A percentile compares a stretch with the other conserved stretches of the same genome.
Conservation (phyloP, 2,888 invertebrate genomes). For the Cephus pulcher region DNA sequence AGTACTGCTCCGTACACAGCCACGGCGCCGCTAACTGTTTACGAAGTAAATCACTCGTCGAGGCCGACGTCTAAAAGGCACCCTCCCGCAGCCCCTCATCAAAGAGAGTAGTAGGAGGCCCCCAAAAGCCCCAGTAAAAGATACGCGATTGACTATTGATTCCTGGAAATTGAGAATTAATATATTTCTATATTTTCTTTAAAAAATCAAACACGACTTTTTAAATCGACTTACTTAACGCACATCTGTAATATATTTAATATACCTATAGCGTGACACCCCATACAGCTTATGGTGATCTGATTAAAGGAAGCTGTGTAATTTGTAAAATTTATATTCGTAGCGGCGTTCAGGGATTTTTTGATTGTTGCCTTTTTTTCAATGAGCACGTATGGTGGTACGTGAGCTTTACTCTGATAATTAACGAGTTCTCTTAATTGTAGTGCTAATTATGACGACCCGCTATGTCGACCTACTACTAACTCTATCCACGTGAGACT, state of each 20-base stretch:
- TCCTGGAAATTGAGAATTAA: background rate
- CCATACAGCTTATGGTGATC: background rate
- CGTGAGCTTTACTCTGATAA: background rate
- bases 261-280: background rate
- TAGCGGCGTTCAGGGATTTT: background rate
- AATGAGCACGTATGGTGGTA: background rate
- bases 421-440: background rate
- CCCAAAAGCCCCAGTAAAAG: background rate
- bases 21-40: slow-evolving; percentile 19
- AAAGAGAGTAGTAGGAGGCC: background rate
- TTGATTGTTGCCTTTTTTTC: background rate
- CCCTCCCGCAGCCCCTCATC: slow-evolving; percentile 5
- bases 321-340: background rate
- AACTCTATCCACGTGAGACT: background rate
- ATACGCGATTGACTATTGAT: background rate
- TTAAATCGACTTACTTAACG: background rate
- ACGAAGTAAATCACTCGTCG: slow-evolving; percentile 22
- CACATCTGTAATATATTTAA: background rate
- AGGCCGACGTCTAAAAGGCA: slow-evolving; percentile 15
- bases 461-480: background rate
- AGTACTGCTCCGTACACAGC: background rate
- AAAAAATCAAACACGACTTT: background rate
- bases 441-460: background rate
- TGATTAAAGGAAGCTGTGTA: background rate
- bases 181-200: background rate